phyloP scores from a whole-genome alignment of 2,888 invertebrate genomes.

The Rapana venosa region DNA sequence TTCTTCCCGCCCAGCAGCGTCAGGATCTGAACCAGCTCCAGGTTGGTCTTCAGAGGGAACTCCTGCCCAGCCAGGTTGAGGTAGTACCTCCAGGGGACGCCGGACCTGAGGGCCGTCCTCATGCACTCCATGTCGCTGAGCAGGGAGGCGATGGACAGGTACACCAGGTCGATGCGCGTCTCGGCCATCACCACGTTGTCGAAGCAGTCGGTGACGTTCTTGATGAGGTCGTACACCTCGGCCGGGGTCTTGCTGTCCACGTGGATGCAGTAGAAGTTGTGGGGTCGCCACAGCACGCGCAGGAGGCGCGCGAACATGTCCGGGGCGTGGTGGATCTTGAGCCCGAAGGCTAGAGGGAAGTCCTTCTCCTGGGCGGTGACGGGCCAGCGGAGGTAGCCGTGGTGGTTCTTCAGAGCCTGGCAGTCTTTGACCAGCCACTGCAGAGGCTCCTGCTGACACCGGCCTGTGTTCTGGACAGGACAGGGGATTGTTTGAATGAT shows the following conservation, averaged over 20 bases:
- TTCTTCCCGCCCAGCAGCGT: constrained; percentile 73
- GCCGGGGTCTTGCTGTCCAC: constrained; percentile 67
- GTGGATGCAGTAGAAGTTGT: constrained; percentile 76
- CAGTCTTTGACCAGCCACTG: constrained; percentile 50
- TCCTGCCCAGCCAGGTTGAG: constrained; percentile 76
- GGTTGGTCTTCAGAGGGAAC: constrained; percentile 74
- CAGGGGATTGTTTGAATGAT: not conserved
- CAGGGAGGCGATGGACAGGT: constrained; percentile 56
- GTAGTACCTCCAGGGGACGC: constrained; percentile 72
- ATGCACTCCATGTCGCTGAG: constrained; percentile 61
- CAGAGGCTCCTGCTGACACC: constrained; percentile 4
- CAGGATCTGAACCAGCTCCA: constrained; percentile 73
- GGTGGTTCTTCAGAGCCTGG: constrained; percentile 43
- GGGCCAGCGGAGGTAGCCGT: constrained; percentile 51
- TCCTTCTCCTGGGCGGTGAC: constrained; percentile 55
- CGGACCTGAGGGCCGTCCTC: constrained; percentile 49
- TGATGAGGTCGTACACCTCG: constrained; percentile 54
- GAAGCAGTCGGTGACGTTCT: constrained; percentile 60
- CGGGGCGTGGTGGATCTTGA: constrained; percentile 62
- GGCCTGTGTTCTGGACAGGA: not conserved
- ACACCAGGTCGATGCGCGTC: constrained; percentile 59
- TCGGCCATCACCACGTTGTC: constrained; percentile 67
- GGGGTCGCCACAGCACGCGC: constrained; percentile 68
- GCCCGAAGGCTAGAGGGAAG: constrained; percentile 69
- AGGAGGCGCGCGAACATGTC: constrained; percentile 68